A percentile compares a stretch with the other conserved stretches of the same genome.
Conservation (phyloP, 2,113 vertebrate genomes). For the Mustela nigripes region DNA sequence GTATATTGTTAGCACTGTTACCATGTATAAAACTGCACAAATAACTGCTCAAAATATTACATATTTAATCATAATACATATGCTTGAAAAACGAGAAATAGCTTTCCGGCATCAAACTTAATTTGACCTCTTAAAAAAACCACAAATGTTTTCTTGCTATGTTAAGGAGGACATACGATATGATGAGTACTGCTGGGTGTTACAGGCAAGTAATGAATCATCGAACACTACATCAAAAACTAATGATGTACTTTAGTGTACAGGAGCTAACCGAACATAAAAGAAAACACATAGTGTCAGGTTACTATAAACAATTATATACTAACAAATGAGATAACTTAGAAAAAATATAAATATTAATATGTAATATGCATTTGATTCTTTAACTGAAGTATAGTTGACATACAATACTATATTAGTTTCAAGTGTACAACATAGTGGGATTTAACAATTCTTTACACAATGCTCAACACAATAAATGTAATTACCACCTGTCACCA, state of each 20-base stretch:
- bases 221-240: too few relatives aligned
- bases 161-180: too few relatives aligned
- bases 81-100: not conserved
- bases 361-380: not conserved
- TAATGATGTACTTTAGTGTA: too few relatives aligned
- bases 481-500: not conserved
- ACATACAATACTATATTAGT: not conserved
- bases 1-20: not conserved
- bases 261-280: too few relatives aligned
- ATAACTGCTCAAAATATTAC: not conserved
- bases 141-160: too few relatives aligned
- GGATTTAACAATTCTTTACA: not conserved
- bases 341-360: not conserved
- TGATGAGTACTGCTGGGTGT: too few relatives aligned
- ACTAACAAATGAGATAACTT: not conserved
- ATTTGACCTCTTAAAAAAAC: not conserved
- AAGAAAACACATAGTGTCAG: not conserved
- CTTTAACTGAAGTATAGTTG: not conserved
- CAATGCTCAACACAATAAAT: not conserved
- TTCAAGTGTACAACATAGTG: not conserved
- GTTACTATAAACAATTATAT: not conserved
- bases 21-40: not conserved
- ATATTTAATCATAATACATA: not conserved
- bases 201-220: too few relatives aligned
- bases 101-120: not conserved